Percentiles rank a stretch among this genome's conserved stretches.
These are phyloP conservation scores for Saiga tatarica DNA, from an alignment of 2,113 vertebrate genomes.

Conservation along the genomic window DNA sequence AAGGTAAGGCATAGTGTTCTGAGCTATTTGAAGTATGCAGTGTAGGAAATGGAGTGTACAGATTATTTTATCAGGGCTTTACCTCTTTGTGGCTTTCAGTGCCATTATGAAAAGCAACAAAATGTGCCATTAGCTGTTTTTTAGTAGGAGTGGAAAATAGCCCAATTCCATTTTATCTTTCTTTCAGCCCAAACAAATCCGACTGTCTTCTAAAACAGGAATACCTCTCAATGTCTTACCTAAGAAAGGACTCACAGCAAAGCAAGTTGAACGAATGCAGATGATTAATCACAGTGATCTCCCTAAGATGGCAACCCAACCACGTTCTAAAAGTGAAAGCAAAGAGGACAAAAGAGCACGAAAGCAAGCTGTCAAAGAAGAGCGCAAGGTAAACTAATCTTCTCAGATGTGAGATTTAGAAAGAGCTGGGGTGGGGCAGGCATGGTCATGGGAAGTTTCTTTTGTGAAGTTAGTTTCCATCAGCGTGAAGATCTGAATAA, in stretches of 20 bases:
- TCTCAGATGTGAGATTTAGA: background rate
- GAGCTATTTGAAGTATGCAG: background rate
- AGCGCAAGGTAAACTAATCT: constrained; percentile 88
- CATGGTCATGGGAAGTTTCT: background rate
- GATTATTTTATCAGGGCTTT: background rate
- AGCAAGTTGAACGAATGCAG: constrained; percentile 91
- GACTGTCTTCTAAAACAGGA: constrained; percentile 91
- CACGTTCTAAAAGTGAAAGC: constrained; percentile 86
- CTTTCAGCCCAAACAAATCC: constrained; percentile 87
- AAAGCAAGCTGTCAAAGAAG: constrained; percentile 91
- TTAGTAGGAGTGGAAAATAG: background rate
- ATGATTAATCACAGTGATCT: constrained; percentile 91
- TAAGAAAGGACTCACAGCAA: constrained; percentile 85
- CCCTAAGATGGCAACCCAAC: constrained; percentile 86
- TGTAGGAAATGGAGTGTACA: background rate
- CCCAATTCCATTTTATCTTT: constrained; percentile 31
- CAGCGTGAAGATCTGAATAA: constrained; percentile 24
- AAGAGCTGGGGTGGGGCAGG: background rate
- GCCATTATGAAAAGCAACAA: background rate
- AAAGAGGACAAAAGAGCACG: constrained; percentile 88
- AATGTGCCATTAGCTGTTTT: background rate
- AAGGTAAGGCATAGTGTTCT: constrained; percentile 84
- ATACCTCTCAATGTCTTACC: constrained; percentile 91
- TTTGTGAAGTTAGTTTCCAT: background rate
- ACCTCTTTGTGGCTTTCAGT: background rate